Evolutionary conservation across 2,113 vertebrate genomes (phyloP).

Genomic region (Alaudala cheleensis): DNA sequence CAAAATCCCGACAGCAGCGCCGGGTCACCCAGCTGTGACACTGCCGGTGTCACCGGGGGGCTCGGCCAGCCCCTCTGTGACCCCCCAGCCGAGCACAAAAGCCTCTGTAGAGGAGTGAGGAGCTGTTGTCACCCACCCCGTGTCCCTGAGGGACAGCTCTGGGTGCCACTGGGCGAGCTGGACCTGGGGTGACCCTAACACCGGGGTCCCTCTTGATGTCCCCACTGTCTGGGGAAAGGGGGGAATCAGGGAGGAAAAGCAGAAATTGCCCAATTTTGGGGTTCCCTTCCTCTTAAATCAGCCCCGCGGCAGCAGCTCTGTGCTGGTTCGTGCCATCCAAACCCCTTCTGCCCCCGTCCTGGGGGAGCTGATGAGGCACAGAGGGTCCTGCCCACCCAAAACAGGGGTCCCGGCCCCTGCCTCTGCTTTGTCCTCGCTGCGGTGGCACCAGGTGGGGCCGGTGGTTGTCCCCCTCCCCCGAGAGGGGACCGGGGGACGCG

Average conservation of each 20-base stretch:
- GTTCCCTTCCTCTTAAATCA: background rate
- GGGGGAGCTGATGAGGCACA: rapidly evolving
- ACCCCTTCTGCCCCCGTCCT: rapidly evolving
- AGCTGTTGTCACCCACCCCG: rapidly evolving
- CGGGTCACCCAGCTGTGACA: rapidly evolving
- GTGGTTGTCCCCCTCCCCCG: background rate
- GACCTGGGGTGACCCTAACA: background rate
- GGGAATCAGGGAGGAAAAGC: background rate
- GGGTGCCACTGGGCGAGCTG: background rate
- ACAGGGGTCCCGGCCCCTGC: rapidly evolving
- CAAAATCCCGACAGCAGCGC: rapidly evolving
- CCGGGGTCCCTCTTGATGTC: background rate
- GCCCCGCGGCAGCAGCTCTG: rapidly evolving
- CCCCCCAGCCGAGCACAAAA: background rate
- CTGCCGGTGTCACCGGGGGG: rapidly evolving
- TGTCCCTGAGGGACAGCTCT: background rate
- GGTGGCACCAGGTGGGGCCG: rapidly evolving
- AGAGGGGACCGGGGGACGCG: rapidly evolving
- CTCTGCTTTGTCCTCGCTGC: background rate
- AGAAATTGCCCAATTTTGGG: background rate
- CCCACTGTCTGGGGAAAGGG: background rate
- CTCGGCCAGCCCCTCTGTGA: background rate
- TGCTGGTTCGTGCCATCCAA: rapidly evolving
- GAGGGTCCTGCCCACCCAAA: background rate
- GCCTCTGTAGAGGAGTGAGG: rapidly evolving